A percentile compares a stretch with the other conserved stretches of the same genome.
Evolutionary conservation across 2,113 vertebrate genomes (phyloP).

Genomic region (Erythrolamprus reginae): DNA sequence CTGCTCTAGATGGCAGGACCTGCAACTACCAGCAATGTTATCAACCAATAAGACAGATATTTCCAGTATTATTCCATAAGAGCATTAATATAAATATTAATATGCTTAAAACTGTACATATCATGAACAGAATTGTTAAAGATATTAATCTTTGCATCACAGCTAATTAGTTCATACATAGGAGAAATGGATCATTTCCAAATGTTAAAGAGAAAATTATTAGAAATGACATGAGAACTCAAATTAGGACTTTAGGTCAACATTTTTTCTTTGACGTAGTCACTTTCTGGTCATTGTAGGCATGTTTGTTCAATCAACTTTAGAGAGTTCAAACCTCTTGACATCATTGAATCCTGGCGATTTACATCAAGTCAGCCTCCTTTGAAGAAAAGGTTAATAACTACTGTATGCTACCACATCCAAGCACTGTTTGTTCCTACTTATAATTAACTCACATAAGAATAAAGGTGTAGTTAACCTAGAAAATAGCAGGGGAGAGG

Average conservation of each 20-base stretch:
- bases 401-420: neutral
- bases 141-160: neutral
- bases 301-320: neutral
- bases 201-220: neutral
- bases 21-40: neutral
- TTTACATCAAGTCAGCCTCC: neutral
- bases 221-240: neutral
- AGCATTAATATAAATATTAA: neutral
- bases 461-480: neutral
- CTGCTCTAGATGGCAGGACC: neutral
- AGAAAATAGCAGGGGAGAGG: neutral
- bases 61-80: neutral
- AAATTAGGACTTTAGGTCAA: neutral
- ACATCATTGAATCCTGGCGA: neutral
- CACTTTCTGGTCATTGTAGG: neutral
- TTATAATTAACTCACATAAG: neutral
- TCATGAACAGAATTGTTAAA: neutral
- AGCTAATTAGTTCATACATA: neutral
- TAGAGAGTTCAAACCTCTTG: neutral
- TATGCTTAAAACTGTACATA: neutral
- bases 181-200: neutral
- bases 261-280: neutral
- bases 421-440: neutral
- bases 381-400: neutral
- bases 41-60: neutral